Base-by-base conservation (phyloP, 2,113 vertebrate genomes). In the Panthera uncia region DNA sequence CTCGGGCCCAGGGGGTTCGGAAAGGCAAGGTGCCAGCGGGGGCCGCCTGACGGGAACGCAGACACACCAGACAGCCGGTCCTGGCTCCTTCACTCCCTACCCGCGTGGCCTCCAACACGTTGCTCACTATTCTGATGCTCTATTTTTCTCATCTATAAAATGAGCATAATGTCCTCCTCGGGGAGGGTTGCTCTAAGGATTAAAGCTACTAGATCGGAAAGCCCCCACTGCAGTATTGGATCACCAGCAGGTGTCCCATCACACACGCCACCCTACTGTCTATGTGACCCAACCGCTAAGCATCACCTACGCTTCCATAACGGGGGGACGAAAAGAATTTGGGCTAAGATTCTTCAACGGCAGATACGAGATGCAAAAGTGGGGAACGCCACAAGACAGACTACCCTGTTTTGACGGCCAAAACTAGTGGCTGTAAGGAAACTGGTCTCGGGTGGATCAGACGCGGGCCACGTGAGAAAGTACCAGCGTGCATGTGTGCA, bases 381-480 rank as follows among this genome's bases (percentile, higher is more conserved):
- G 19, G 15, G 55, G 45, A 41, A 29, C 0, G 15, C 41, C 48
- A 16, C 0, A 15, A 73, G 83, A 31, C 10, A 36, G 65, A 69
- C n/a, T 4, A 15, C 18, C 27, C 10, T 12, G 63, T 5, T 45
- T 63, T 5, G 71, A 66, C 4, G 4, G 65, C 38, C 69, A 23
- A 50, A 94, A 23, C 31, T 4, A 27, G 52, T 25, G 55, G 36
- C 73, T 63, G 48, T 19, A 19, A 27, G 18, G 12, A 33, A 73
- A 14, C 38, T 8, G 50, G 33, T n/a, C 41, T 41, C 15, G 0
- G 31, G 29, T 9, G 48, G 23, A 10, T 19, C 45, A 6, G 38
- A 41, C 1, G 2, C 1, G 41, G 50, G 61, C 29, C 69, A 61
- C 0, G 0, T 0, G 25, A 19, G 3, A 48, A 12, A 21, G 0